Evolutionary conservation across 2,113 vertebrate species (phyloP), one percentile per base, ranked within the genome.

Genomic region (Sinocyclocheilus anophthalmus): DNA sequence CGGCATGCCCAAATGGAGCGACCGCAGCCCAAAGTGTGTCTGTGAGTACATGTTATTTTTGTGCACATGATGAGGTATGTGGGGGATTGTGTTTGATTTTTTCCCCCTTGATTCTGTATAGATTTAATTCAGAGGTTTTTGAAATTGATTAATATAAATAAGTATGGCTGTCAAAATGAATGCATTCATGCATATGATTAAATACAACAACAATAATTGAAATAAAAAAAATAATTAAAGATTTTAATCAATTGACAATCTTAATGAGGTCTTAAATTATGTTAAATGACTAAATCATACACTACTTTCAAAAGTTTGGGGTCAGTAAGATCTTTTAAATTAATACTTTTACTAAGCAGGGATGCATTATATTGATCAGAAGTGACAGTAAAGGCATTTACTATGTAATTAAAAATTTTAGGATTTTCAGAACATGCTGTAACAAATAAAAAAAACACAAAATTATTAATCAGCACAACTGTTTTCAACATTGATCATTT

Each of bases 1-100:
- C 0, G 96, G 96, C 42, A 97, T 95, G 16, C 97, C 97, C 48
- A 97, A 97, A 88, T 97, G 97, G 97, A 98, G 97, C 1, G 97
- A 97, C 91, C 95, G 96, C 76, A 96, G 96, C 88, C 97, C 97
- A 10, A 97, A 97, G 85, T 98, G 97, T 93, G 96, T 97, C 94
- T 94, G 97, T 98, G 91, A 96, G 97, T 97, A 45, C 10, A 37
- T 65, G 45, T 76, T n/a, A 18, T 59, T n/a, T 59, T 59, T 59
- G 57, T n/a, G 9, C 57, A 61, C 7, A 45, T 39, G 2, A 26
- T 30, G 10, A 72, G 18, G 70, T 42, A 39, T 73, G 20, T n/a
- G 33, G 1, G 18, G 12, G 16, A 72, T 5, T 39, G 42, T 45
- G 33, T 72, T 18, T 42, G 33, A 39, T 39, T 6, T 39, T 39